Percentiles rank a stretch among this genome's conserved stretches.
phyloP scores from a whole-genome alignment of 92 coral and sea anemone genomes.

The Virgularia gustaviana region DNA sequence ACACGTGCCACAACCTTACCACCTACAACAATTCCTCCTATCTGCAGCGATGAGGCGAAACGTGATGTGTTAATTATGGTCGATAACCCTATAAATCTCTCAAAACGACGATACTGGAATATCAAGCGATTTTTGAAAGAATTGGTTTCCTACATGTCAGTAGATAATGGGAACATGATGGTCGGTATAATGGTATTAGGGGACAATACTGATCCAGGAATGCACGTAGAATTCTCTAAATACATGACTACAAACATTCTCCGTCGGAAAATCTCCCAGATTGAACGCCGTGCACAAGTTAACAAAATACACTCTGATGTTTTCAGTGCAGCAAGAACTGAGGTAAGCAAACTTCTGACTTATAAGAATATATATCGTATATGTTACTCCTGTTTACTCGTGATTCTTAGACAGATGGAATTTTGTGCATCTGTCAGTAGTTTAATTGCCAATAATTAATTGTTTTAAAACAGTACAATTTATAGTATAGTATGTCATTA shows the following conservation, averaged over 20 bases:
- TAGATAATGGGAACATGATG: slow-evolving; percentile 16
- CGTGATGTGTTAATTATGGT: slow-evolving; percentile 20
- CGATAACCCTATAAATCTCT: background rate
- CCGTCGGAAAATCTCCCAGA: no score
- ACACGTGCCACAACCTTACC: background rate
- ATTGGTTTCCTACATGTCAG: background rate
- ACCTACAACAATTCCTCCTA: slow-evolving; percentile 25
- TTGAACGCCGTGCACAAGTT: no score
- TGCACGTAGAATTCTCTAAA: slow-evolving; percentile 3
- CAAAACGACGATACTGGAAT: background rate
- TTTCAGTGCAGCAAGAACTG: no score
- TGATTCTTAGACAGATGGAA: no score
- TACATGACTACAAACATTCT: background rate
- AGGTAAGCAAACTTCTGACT: no score
- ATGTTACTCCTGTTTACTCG: no score
- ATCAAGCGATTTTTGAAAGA: background rate
- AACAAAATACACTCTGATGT: no score
- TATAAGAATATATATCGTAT: no score
- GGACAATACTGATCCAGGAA: background rate
- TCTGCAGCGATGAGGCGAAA: background rate
- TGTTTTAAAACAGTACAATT: no score
- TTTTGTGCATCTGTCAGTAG: no score
- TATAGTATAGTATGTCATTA: no score
- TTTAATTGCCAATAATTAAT: no score
- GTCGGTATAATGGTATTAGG: slow-evolving; percentile 17